Percentiles rank a stretch among this genome's conserved stretches.
These are phyloP conservation scores for Anagrus nilaparvatae DNA, from an alignment of 1,140 invertebrate species.

Conservation along the genomic window DNA sequence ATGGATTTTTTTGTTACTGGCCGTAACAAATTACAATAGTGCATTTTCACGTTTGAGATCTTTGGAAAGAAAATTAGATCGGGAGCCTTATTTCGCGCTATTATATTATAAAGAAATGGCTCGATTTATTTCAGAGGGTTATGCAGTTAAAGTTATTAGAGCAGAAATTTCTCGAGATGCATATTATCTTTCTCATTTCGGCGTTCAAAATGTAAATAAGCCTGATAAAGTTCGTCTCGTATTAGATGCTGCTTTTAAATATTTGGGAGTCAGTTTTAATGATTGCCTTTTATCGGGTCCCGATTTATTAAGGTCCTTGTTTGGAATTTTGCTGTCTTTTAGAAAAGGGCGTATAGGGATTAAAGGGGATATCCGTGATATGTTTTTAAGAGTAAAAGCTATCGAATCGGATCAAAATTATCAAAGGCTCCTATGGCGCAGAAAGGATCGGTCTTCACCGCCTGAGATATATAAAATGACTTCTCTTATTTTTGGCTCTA, in stretches of 20 bases:
- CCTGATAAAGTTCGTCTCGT: constrained; percentile 19
- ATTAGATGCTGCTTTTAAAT: constrained; percentile 20
- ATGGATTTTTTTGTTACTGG: too few species aligned
- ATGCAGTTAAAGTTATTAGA: constrained; percentile 11
- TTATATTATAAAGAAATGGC: constrained; percentile 15
- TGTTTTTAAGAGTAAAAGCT: constrained; percentile 29
- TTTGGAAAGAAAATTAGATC: constrained; percentile 12
- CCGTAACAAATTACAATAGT: background rate
- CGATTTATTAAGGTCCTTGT: constrained; percentile 18
- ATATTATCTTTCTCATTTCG: constrained; percentile 24
- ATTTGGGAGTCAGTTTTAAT: constrained; percentile 19
- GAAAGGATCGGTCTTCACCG: constrained; percentile 5
- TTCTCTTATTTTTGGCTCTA: constrained; percentile 27
- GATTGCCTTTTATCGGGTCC: constrained; percentile 23
- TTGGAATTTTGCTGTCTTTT: constrained; percentile 24
- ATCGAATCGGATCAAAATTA: constrained; percentile 16
- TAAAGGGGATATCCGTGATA: constrained; percentile 28
- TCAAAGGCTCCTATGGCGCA: constrained; percentile 25
- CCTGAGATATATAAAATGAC: constrained; percentile 22
- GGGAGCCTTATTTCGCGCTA: constrained; percentile 3
- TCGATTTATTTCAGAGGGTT: constrained; percentile 14
- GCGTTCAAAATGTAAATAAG: constrained; percentile 20
- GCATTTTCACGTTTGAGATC: constrained; percentile 5
- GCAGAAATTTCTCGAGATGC: too few species aligned
- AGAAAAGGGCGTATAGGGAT: constrained; percentile 20